phyloP scores from a whole-genome alignment of 1,140 invertebrate species.

The Neuroterus valhalla region DNA sequence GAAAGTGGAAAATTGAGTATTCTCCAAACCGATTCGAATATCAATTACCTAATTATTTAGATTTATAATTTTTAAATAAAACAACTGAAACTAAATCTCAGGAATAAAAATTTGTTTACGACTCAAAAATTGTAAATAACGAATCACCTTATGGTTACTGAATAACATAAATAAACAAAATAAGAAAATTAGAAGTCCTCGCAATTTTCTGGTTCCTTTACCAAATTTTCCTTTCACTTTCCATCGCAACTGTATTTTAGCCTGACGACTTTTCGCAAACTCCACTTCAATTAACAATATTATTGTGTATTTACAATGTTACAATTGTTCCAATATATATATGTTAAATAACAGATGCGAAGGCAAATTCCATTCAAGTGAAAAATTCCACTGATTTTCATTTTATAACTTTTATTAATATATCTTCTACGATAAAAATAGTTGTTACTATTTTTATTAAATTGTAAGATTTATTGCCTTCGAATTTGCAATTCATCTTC shows the following conservation, averaged over 20 bases:
- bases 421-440: background rate
- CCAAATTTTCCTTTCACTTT: slow-evolving; percentile 10
- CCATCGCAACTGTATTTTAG: slow-evolving; percentile 10
- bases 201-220: background rate
- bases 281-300: background rate
- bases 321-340: background rate
- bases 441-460: background rate
- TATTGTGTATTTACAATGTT: slow-evolving; percentile 16
- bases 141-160: too few species aligned
- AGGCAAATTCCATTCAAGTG: background rate
- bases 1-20: background rate
- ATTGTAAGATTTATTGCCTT: background rate
- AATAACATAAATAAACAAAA: too few species aligned
- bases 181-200: too few species aligned
- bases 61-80: too few species aligned
- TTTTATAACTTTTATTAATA: background rate
- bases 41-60: too few species aligned
- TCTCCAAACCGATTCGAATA: background rate
- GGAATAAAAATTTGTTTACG: background rate
- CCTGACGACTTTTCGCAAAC: slow-evolving; percentile 1
- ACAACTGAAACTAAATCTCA: too few species aligned
- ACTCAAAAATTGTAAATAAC: too few species aligned
- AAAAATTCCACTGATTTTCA: background rate
- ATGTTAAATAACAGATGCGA: slow-evolving; percentile 2
- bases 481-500: background rate